A percentile compares a stretch with the other conserved stretches of the same genome.
Evolutionary conservation across 1,140 invertebrate species (phyloP).

Genomic region (Maconellicoccus hirsutus): DNA sequence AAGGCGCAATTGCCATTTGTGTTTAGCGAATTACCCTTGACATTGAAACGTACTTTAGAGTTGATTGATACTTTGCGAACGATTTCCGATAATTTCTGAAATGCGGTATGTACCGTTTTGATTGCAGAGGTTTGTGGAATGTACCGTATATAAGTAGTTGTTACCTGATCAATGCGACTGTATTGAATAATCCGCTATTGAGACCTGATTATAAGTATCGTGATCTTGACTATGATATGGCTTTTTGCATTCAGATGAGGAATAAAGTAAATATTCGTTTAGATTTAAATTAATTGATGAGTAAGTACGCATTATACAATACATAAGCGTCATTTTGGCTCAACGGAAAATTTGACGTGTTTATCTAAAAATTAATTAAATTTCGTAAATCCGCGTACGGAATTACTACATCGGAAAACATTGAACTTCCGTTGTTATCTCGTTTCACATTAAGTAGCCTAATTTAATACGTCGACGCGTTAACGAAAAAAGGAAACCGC

Average conservation of each 20-base stretch:
- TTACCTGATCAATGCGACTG: slow-evolving; percentile 68
- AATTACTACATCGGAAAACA: too few relatives aligned
- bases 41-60: background rate
- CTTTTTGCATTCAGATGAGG: slow-evolving; percentile 62
- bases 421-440: background rate
- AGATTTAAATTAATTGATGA: too few relatives aligned
- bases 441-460: slow-evolving; percentile 2
- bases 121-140: slow-evolving; percentile 89
- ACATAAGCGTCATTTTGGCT: too few relatives aligned
- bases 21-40: background rate
- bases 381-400: too few relatives aligned
- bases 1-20: background rate
- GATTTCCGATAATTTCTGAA: background rate
- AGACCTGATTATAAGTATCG: slow-evolving; percentile 45
- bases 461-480: background rate
- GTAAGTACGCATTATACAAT: too few relatives aligned
- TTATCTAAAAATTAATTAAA: too few relatives aligned
- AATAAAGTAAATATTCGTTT: slow-evolving; percentile 46
- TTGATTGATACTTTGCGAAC: background rate
- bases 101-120: slow-evolving; percentile 34
- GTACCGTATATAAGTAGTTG: slow-evolving; percentile 80
- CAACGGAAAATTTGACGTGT: too few relatives aligned
- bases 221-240: slow-evolving; percentile 82
- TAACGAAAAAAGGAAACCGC: background rate
- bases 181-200: slow-evolving; percentile 45